A percentile compares a stretch with the other conserved stretches of the same genome.
Conservation (phyloP, 2,888 invertebrate genomes). For the Agriotes lineatus region DNA sequence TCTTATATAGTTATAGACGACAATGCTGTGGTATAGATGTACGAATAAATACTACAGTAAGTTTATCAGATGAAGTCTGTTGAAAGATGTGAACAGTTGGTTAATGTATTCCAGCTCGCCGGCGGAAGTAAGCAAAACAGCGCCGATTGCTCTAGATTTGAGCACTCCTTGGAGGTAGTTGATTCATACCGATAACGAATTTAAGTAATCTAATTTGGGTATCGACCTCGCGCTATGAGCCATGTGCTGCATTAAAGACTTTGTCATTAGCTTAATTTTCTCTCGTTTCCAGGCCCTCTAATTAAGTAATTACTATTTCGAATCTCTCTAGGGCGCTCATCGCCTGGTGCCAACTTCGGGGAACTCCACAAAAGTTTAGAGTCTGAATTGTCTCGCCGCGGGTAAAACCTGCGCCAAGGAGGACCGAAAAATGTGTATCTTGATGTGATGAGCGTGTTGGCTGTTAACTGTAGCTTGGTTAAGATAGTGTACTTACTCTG, state of each 20-base stretch:
- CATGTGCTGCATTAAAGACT: conserved; percentile 52
- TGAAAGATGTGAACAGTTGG: too few relatives aligned
- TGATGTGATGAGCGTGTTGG: conserved; percentile 35
- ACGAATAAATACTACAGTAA: too few relatives aligned
- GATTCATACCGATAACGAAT: conserved; percentile 25
- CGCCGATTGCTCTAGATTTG: neutral
- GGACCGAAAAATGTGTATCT: conserved; percentile 10
- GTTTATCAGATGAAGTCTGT: too few relatives aligned
- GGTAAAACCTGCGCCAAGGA: conserved; percentile 28
- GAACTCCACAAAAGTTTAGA: conserved; percentile 40
- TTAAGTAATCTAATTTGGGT: conserved; percentile 32
- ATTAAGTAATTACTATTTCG: conserved; percentile 63
- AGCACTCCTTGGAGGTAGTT: neutral
- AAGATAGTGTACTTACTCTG: conserved; percentile 47
- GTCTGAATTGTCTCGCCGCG: conserved; percentile 30
- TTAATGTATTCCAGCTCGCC: too few relatives aligned
- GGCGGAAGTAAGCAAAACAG: neutral
- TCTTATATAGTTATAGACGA: too few relatives aligned
- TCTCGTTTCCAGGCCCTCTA: conserved; percentile 57
- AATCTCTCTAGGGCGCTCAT: conserved; percentile 55
- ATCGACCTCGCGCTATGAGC: conserved; percentile 35
- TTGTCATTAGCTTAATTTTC: conserved; percentile 61
- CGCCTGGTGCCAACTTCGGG: conserved; percentile 36
- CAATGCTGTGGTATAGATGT: too few relatives aligned
- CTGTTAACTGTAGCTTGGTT: conserved; percentile 36